These are phyloP conservation scores for Grantiella picta DNA, from an alignment of 2,113 vertebrate genomes.

Conservation along the genomic window DNA sequence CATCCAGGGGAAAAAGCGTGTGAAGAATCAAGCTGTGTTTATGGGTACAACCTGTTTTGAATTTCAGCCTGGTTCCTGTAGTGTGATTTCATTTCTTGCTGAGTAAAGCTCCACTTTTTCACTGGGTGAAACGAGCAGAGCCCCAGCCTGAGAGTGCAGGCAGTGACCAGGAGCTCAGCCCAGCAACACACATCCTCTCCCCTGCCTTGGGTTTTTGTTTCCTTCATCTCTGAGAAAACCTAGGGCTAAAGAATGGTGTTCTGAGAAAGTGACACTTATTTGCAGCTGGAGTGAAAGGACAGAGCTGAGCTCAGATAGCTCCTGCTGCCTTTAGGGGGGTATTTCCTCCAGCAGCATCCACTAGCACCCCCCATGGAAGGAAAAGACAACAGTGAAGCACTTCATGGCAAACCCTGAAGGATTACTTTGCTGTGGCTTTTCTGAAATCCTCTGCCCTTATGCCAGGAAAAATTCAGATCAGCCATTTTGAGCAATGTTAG, in stretches of 20 bases:
- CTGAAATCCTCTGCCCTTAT: background rate
- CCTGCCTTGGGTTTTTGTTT: background rate
- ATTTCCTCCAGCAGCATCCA: background rate
- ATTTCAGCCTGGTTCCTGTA: background rate
- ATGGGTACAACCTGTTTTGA: background rate
- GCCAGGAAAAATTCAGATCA: background rate
- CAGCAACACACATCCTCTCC: accelerated
- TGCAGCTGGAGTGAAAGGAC: background rate
- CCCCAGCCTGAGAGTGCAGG: background rate
- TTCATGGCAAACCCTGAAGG: background rate
- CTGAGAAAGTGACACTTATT: background rate
- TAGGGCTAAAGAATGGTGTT: background rate
- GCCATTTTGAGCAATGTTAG: background rate
- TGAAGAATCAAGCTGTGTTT: background rate
- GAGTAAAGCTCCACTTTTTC: background rate
- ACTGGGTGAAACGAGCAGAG: background rate
- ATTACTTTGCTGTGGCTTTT: background rate
- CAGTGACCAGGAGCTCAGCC: background rate
- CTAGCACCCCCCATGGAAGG: background rate
- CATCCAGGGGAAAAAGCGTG: background rate
- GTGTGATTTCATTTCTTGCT: background rate
- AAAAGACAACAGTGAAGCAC: background rate
- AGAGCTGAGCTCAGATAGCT: background rate
- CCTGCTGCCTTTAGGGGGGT: background rate
- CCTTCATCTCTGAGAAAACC: background rate